phyloP scores from a whole-genome alignment of 2,888 invertebrate genomes.

The Cephus pygmeus region DNA sequence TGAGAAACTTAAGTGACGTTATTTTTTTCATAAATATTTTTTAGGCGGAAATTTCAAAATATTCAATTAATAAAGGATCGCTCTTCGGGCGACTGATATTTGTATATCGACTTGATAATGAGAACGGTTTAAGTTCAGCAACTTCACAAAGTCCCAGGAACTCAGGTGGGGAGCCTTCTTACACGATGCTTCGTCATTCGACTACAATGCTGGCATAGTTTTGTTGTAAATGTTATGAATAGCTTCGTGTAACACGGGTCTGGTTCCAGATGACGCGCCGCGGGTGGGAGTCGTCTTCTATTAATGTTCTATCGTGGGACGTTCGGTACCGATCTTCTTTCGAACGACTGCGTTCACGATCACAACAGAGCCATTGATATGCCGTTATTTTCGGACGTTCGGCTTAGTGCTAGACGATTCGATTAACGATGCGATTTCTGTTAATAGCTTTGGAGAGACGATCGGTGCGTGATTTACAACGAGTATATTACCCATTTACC shows the following conservation, averaged over 20 bases:
- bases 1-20: neutral
- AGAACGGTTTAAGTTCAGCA: neutral
- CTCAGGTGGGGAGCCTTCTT: conserved; percentile 20
- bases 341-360: neutral
- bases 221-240: conserved; percentile 44
- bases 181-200: conserved; percentile 39
- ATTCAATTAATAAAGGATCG: neutral
- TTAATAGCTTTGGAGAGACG: neutral
- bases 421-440: neutral
- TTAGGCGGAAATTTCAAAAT: neutral
- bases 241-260: conserved; percentile 48
- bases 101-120: neutral
- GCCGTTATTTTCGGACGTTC: conserved; percentile 9
- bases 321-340: conserved; percentile 14
- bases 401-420: neutral
- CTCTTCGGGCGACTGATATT: neutral
- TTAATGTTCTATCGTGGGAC: conserved; percentile 29
- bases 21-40: neutral
- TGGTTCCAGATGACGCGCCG: conserved; percentile 36
- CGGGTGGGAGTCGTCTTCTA: conserved; percentile 43
- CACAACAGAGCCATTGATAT: conserved; percentile 9
- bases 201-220: conserved; percentile 32
- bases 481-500: neutral
- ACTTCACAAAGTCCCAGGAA: neutral
- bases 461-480: neutral